These are phyloP conservation scores for Antechinus stuartii DNA, from an alignment of 2,113 vertebrate species.

Conservation along the genomic window DNA sequence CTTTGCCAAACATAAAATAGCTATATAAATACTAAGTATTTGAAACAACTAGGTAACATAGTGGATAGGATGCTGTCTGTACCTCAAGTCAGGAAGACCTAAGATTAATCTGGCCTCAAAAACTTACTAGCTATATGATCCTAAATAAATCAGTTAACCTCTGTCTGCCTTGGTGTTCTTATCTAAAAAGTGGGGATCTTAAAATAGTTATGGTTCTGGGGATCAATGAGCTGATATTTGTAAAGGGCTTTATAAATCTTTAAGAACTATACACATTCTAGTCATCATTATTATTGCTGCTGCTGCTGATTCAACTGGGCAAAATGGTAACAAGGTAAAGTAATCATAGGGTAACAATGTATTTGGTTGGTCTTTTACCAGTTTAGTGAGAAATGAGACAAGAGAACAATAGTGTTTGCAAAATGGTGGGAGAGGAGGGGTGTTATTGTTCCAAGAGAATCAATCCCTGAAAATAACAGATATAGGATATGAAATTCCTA, in stretches of 20 bases:
- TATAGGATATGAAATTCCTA: neutral
- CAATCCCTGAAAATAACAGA: slow-evolving; percentile 4
- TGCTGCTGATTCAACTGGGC: neutral
- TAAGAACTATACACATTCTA: neutral
- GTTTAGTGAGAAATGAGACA: slow-evolving; percentile 14
- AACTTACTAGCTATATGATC: neutral
- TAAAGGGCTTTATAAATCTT: neutral
- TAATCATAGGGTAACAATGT: neutral
- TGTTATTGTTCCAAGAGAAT: neutral
- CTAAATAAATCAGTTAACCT: neutral
- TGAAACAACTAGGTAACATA: neutral
- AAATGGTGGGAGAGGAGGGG: neutral
- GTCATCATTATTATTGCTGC: neutral
- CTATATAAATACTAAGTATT: neutral
- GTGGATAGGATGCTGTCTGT: neutral
- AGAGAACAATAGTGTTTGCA: neutral
- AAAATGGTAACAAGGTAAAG: neutral
- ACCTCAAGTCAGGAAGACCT: neutral
- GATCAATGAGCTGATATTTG: neutral
- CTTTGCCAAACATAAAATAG: neutral
- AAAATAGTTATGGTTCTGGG: neutral
- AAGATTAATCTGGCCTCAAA: neutral
- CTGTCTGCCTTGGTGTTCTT: neutral
- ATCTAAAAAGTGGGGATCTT: neutral
- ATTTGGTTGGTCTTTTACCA: neutral